Evolutionary conservation across 2,888 invertebrate species (phyloP), one percentile per base, ranked within the genome.

Genomic region (Alcis repandata): DNA sequence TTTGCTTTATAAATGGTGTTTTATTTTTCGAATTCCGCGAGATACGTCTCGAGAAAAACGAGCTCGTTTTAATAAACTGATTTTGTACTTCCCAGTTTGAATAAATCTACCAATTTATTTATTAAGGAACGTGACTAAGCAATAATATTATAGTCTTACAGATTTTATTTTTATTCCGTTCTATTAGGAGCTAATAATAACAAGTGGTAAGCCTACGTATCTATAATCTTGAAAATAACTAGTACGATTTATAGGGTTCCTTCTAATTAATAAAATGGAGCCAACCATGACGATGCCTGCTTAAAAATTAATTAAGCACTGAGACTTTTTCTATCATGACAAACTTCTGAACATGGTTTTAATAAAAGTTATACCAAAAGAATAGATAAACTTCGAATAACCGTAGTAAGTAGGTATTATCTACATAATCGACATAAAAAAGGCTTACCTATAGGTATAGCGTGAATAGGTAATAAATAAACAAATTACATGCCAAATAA

Each of bases 101-200:
- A 70, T 70, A 69, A 74, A 71, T 72, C 73, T 74, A 67, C 69
- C 74, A 72, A 79, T 80, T 79, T 79, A 78, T 78, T 76, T 79
- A 79, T 77, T 77, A 78, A 69, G 71, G 65, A 64, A 71, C 77
- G 75, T 79, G 79, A 79, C 79, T 71, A 54, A 58, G 78, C 78
- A 79, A 71, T 70, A 73, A 71, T n/a, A n/a, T n/a, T n/a, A n/a
- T 65, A 41, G 10, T 51, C 6, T 7, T 22, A 32, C 0, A 41
- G 27, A 11, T 54, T 17, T 32, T 54, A 45, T 41, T 51, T 63
- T 33, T 43, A 20, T 15, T 10, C 20, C 10, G 40, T 7, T 19
- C 15, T 10, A 15, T 15, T 20, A 19, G 4, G 15, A 22, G 22
- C 22, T 60, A 38, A n/a, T 13, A n/a, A n/a, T 38, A 13, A 11